Evolutionary conservation across 2,888 invertebrate species (phyloP), one percentile per base, ranked within the genome.

Genomic region (Cataglyphis cursor): DNA sequence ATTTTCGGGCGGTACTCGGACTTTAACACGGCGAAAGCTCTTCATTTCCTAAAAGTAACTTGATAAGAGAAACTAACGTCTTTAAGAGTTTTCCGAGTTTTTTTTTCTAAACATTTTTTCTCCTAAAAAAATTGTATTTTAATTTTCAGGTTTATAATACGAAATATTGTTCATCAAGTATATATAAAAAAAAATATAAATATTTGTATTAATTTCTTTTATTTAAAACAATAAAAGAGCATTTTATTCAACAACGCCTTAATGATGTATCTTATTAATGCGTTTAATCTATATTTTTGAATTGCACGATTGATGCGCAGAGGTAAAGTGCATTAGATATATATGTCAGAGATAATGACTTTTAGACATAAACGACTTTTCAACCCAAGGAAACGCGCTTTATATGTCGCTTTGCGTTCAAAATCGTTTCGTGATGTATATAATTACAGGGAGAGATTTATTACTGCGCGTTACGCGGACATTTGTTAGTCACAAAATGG

Each of bases 401-500:
- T 59, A 54, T 31, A 59, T 18, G 44, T 35, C 72, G 31, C 59
- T 72, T 80, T 70, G 41, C 70, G 44, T 35, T 44, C 78, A 59
- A 59, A 80, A 80, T 80, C 28, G 78, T 80, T 24, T 35, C 12
- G 72, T 35, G 44, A 78, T 78, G 72, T 35, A 18, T 24, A 80
- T 80, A 80, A 80, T 80, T 80, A 48, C 59, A 72, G 35, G 72
- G 21, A 28, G 31, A 59, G 72, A 80, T 80, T 80, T 80, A 80
- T 80, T 59, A 21, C 72, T 44, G 70, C 57, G 44, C 44, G 78
- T 78, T 72, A 78, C 78, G 72, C 78, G 18, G 70, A 72, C 78
- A 44, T 80, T 80, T 72, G 72, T 72, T 72, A 59, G 78, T 80
- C 78, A 72, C 72, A 80, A 72, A 80, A 80, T 80, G 59, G 72